Evolutionary conservation across 2,797 vertebrate species (phyloP), one percentile per base, ranked within the genome.

Genomic region (Pipistrellus pipistrellus): DNA sequence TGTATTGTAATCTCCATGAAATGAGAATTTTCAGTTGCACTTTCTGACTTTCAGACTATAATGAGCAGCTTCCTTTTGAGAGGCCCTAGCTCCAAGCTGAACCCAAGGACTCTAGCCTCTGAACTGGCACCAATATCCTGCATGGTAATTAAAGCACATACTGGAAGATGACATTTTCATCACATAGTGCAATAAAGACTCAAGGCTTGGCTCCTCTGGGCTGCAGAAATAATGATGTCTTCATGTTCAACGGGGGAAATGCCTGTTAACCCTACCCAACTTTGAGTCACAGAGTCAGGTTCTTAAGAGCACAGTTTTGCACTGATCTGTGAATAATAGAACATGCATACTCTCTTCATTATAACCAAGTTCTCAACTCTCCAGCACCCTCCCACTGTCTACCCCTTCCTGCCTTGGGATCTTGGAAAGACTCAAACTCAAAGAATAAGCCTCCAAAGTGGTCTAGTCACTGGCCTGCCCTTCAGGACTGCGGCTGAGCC

Each of bases 221-320:
- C n/a, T 94, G 91, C 62, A 69, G 84, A 87, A 94, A 96, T 81
- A 88, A 97, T 57, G 55, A 59, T 73, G 38, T 55, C 77, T 94
- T 85, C 53, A 46, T 59, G 21, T 59, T 87, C 32, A 23, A 30
- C 30, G n/a, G 41, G 13, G 3, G 27, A 9, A 69, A 46, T 48
- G 62, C 38, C 46, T 85, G 44, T 30, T 55, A 72, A 51, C 66
- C 68, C 71, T n/a, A 84, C 46, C 18, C 80, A 85, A 80, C 25
- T 92, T 90, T 69, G n/a, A 90, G 94, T 85, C 62, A 69, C 23
- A 38, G 46, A 83, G 53, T 85, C 57, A 64, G 10, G 46, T 85
- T 72, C 53, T 69, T 68, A 23, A 62, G 12, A 71, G 23, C 59
- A 59, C 27, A 32, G 59, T 81, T 87, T 57, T 77, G 8, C 44